phyloP scores from a whole-genome alignment of 2,797 vertebrate genomes.

The Australoheros facetus region DNA sequence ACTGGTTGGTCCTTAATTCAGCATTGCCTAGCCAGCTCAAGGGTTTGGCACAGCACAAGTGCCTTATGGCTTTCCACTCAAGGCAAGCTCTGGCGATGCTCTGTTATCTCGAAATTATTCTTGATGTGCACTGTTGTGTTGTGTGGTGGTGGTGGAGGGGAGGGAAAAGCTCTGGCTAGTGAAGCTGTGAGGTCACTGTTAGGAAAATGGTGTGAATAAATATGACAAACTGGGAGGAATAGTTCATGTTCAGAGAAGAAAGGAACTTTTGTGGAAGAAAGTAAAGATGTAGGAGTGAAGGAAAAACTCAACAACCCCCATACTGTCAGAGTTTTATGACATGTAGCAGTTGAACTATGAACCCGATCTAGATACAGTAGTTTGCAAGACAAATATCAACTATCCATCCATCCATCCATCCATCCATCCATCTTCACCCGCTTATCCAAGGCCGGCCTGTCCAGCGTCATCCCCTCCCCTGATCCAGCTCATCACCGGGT shows the following conservation, averaged over 20 bases:
- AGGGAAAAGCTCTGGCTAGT: conserved; percentile 24
- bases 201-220: conserved; percentile 39
- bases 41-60: conserved; percentile 33
- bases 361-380: conserved; percentile 19
- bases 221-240: conserved; percentile 1
- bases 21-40: conserved; percentile 30
- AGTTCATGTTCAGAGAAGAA: conserved; percentile 5
- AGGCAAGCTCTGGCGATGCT: conserved; percentile 43
- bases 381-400: neutral
- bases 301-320: neutral
- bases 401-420: neutral
- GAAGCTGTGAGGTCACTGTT: conserved; percentile 52
- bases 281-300: neutral
- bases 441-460: too few species aligned
- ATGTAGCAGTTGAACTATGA: conserved; percentile 56
- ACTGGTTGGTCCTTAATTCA: conserved; percentile 37
- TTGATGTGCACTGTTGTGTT: neutral
- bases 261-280: conserved; percentile 14
- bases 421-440: too few species aligned
- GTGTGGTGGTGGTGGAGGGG: conserved; percentile 29
- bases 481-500: too few species aligned
- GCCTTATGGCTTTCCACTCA: conserved; percentile 49
- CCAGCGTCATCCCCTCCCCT: too few species aligned
- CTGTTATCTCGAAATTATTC: conserved; percentile 37
- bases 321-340: conserved; percentile 46